phyloP scores from a whole-genome alignment of 1,140 invertebrate species.

The Ceratosolen fusciceps region DNA sequence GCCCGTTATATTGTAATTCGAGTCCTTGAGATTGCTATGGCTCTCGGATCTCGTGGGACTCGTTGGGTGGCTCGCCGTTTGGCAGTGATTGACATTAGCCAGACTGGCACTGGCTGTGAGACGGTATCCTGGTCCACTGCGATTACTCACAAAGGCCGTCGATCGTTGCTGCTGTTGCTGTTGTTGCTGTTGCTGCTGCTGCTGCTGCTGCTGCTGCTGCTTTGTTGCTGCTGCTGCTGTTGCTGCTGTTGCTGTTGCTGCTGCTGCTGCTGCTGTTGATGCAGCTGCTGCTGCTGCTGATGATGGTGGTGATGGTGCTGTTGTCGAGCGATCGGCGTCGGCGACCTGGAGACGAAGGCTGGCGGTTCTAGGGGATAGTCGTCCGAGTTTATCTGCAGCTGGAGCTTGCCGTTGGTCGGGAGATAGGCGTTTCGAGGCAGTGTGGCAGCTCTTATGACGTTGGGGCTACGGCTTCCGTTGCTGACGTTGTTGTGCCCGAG shows the following conservation, averaged over 20 bases:
- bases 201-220: slow-evolving; percentile 57
- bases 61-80: slow-evolving; percentile 56
- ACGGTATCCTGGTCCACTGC: slow-evolving; percentile 62
- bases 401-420: slow-evolving; percentile 68
- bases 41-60: slow-evolving; percentile 69
- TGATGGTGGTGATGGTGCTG: slow-evolving; percentile 37
- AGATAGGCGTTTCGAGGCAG: slow-evolving; percentile 80
- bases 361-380: slow-evolving; percentile 73
- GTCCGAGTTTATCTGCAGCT: slow-evolving; percentile 70
- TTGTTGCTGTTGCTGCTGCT: slow-evolving; percentile 59
- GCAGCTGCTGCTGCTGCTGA: slow-evolving; percentile 54
- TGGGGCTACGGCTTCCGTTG: slow-evolving; percentile 62
- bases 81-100: slow-evolving; percentile 71
- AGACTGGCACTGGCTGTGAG: slow-evolving; percentile 72
- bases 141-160: slow-evolving; percentile 58
- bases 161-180: slow-evolving; percentile 54
- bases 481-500: slow-evolving; percentile 65
- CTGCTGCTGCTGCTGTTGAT: slow-evolving; percentile 55
- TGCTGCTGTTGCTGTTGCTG: slow-evolving; percentile 57
- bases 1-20: slow-evolving; percentile 68
- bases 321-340: slow-evolving; percentile 70
- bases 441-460: slow-evolving; percentile 78
- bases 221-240: slow-evolving; percentile 56
- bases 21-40: slow-evolving; percentile 70
- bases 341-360: slow-evolving; percentile 74